phyloP scores from a whole-genome alignment of 2,797 vertebrate genomes.

The Myripristis jacobus region DNA sequence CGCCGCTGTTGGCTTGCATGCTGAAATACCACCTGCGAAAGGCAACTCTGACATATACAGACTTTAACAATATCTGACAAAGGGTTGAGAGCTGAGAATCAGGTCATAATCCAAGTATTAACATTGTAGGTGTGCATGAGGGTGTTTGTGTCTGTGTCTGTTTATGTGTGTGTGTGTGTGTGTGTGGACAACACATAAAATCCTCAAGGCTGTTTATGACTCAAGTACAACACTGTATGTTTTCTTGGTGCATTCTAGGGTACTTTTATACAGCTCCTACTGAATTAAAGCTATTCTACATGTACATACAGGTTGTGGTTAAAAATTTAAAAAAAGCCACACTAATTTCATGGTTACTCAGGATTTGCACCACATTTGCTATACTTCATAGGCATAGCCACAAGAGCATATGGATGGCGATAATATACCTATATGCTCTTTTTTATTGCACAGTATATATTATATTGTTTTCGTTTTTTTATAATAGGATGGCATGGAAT shows the following conservation, averaged over 20 bases:
- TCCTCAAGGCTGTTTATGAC: slow-evolving; percentile 14
- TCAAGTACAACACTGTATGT: slow-evolving; percentile 1
- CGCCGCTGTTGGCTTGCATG: slow-evolving; percentile 27
- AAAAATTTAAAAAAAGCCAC: neutral
- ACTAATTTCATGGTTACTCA: neutral
- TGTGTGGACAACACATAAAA: neutral
- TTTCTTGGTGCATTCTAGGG: neutral
- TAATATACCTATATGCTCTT: neutral
- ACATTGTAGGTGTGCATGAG: neutral
- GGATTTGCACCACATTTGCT: slow-evolving; percentile 27
- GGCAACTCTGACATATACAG: slow-evolving; percentile 18
- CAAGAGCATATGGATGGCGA: neutral
- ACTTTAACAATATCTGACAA: neutral
- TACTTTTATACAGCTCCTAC: too few relatives aligned
- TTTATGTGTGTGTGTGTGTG: neutral
- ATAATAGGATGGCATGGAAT: neutral
- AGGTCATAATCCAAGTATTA: slow-evolving; percentile 18
- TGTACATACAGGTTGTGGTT: neutral
- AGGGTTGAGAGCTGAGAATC: slow-evolving; percentile 14
- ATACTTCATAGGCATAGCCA: slow-evolving; percentile 20
- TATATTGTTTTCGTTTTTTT: neutral
- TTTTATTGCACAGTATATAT: neutral
- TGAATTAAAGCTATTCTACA: too few relatives aligned
- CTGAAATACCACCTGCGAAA: slow-evolving; percentile 40
- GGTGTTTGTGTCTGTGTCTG: neutral